Percentiles rank a stretch among this genome's conserved stretches.
Evolutionary conservation across 2,888 invertebrate genomes (phyloP).

Genomic region (Theristus sp.): DNA sequence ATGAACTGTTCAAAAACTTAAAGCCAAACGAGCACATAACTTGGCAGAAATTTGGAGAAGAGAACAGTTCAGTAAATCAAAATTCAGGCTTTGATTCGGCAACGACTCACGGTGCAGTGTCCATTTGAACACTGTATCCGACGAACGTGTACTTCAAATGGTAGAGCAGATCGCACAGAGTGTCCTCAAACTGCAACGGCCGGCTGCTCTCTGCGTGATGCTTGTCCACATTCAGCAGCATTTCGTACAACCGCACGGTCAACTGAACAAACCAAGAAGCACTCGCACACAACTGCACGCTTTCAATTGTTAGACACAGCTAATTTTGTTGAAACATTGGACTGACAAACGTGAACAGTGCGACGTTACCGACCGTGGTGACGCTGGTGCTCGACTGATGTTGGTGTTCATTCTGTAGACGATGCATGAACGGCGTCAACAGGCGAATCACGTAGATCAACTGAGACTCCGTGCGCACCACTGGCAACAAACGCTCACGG

Average conservation of each 20-base stretch:
- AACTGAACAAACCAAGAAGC: conserved; percentile 1
- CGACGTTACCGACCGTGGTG: too few relatives aligned
- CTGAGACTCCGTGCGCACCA: conserved; percentile 33
- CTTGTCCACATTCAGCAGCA: conserved; percentile 8
- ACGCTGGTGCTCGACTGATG: too few relatives aligned
- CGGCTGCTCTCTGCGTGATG: too few relatives aligned
- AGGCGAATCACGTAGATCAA: conserved; percentile 32
- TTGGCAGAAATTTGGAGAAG: too few relatives aligned
- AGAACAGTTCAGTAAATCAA: too few relatives aligned
- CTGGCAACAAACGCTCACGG: conserved; percentile 23
- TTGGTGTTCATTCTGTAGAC: conserved; percentile 3
- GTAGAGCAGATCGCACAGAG: conserved; percentile 27
- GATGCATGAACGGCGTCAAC: conserved; percentile 30
- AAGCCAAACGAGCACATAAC: too few relatives aligned
- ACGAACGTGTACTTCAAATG: conserved; percentile 39
- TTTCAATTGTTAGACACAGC: too few relatives aligned
- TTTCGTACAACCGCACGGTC: conserved; percentile 12
- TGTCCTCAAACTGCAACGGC: conserved; percentile 10
- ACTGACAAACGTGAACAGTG: too few relatives aligned
- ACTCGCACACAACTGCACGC: too few relatives aligned
- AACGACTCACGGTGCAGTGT: conserved; percentile 20
- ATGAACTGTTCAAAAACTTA: too few relatives aligned
- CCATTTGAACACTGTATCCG: conserved; percentile 33
- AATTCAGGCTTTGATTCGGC: too few relatives aligned
- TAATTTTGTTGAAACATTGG: too few relatives aligned